Percentiles rank a stretch among this genome's conserved stretches.
Evolutionary conservation across 2,113 vertebrate genomes (phyloP).

Genomic region (Dipodomys stephensi): DNA sequence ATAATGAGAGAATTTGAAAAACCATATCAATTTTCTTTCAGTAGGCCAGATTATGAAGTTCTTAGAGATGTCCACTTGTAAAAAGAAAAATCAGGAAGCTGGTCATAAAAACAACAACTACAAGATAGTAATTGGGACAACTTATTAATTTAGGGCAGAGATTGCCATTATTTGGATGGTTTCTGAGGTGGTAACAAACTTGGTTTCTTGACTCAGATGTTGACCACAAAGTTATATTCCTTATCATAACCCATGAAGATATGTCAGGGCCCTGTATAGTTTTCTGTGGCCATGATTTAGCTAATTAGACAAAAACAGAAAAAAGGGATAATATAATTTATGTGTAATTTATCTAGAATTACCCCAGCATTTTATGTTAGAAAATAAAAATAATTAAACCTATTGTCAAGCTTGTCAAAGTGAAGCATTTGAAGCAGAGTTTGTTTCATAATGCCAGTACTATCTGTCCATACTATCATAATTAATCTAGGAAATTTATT

Average conservation of each 20-base stretch:
- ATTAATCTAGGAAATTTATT: neutral
- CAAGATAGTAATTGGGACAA: neutral
- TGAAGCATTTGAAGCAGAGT: neutral
- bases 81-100: neutral
- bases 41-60: neutral
- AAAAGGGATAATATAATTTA: neutral
- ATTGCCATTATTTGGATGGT: fast-evolving
- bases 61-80: neutral
- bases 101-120: neutral
- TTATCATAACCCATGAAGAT: neutral
- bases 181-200: neutral
- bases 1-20: neutral
- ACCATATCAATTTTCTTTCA: neutral
- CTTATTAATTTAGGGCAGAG: too few relatives aligned
- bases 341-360: neutral
- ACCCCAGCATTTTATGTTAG: neutral
- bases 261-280: neutral
- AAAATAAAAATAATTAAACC: neutral
- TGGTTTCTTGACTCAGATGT: neutral
- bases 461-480: neutral
- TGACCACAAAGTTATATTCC: neutral
- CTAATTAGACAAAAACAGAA: neutral
- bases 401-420: neutral
- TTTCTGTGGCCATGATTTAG: neutral
- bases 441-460: neutral